A percentile compares a stretch with the other conserved stretches of the same genome.
These are phyloP conservation scores for Taenaris catops DNA, from an alignment of 2,888 invertebrate genomes.

Conservation along the genomic window DNA sequence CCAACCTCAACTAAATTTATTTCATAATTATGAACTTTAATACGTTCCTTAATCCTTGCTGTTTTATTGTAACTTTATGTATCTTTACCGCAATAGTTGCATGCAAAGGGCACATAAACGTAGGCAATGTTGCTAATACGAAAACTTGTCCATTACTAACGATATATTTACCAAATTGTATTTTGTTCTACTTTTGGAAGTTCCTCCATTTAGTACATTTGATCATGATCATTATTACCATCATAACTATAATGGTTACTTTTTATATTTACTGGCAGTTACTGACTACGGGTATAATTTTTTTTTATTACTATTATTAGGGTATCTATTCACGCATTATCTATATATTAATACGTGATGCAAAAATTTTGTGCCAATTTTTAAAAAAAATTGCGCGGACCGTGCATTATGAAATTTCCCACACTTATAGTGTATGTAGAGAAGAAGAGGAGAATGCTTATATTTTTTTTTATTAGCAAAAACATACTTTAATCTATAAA, in stretches of 20 bases:
- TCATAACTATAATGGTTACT: conserved; percentile 10
- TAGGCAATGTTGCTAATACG: conserved; percentile 53
- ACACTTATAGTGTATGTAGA: no score
- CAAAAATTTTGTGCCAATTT: no score
- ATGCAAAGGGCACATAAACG: conserved; percentile 70
- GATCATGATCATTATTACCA: conserved; percentile 16
- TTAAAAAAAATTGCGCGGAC: no score
- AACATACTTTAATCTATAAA: no score
- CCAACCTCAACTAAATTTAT: no score
- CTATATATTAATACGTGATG: no score
- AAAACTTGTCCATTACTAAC: conserved; percentile 60
- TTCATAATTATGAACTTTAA: no score
- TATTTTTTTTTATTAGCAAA: no score
- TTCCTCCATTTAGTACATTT: conserved; percentile 23
- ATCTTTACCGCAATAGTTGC: conserved; percentile 38
- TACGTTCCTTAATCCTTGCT: no score
- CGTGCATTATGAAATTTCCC: no score
- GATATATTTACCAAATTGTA: conserved; percentile 52
- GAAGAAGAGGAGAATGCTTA: no score
- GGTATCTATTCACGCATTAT: no score
- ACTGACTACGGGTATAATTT: not conserved
- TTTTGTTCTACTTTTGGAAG: conserved; percentile 23
- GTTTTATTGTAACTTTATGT: conserved; percentile 3
- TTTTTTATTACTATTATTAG: conserved; percentile 3
- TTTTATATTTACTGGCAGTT: conserved; percentile 4